Evolutionary conservation across 2,888 invertebrate genomes (phyloP).

Genomic region (Tortricodes alternella): DNA sequence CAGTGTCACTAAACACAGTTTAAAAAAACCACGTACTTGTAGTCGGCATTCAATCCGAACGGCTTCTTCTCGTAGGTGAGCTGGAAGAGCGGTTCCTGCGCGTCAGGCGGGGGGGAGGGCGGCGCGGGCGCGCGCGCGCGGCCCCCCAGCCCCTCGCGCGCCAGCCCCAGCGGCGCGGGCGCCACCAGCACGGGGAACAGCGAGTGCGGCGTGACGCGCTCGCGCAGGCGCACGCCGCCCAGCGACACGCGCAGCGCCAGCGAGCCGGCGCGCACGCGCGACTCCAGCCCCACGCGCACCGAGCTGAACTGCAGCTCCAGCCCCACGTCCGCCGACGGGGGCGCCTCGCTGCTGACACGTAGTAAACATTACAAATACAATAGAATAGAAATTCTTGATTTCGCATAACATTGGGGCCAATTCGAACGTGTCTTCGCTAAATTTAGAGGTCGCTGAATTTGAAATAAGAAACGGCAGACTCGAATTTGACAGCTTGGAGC

Average conservation of each 20-base stretch:
- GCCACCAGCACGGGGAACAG: conserved; percentile 92
- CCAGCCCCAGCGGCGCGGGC: conserved; percentile 81
- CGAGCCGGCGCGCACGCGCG: conserved; percentile 93
- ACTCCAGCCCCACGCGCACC: conserved; percentile 89
- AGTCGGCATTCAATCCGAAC: conserved; percentile 84
- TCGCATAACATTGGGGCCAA: too few relatives aligned
- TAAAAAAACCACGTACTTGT: too few relatives aligned
- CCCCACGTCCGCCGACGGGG: too few relatives aligned
- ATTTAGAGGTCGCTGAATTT: too few relatives aligned
- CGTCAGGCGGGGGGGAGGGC: conserved; percentile 29
- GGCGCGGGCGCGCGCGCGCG: conserved; percentile 42
- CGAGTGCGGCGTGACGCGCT: conserved; percentile 90
- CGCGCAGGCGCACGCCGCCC: conserved; percentile 90
- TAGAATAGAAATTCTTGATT: too few relatives aligned
- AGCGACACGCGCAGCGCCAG: conserved; percentile 91
- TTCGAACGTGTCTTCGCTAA: too few relatives aligned
- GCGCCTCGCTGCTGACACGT: conserved; percentile 51
- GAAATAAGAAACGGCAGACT: too few relatives aligned
- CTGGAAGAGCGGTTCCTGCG: conserved; percentile 88
- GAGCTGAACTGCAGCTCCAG: conserved; percentile 92
- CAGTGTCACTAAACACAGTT: too few relatives aligned
- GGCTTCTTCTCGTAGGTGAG: conserved; percentile 93
- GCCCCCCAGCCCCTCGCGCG: conserved; percentile 42
- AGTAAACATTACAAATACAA: too few relatives aligned
- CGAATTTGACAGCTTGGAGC: too few relatives aligned